Percentiles rank a stretch among this genome's conserved stretches.
Conservation (phyloP, 2,113 vertebrate species). For the Gasterosteus nipponicus region DNA sequence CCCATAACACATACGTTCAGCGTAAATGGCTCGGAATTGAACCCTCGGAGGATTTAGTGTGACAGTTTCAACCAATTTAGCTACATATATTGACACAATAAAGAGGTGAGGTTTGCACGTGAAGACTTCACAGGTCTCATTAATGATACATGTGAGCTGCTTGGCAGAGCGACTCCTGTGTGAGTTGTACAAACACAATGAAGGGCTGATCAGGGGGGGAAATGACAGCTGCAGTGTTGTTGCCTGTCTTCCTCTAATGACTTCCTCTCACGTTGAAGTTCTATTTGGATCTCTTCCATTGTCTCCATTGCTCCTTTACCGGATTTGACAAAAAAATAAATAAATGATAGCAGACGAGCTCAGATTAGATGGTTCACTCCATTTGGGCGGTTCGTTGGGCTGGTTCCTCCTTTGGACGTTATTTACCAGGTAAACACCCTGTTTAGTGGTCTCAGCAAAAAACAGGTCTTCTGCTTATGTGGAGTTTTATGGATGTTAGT, state of each 20-base stretch:
- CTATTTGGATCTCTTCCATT: neutral
- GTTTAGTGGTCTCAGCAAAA: neutral
- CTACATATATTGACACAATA: neutral
- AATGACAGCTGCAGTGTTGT: slow-evolving; percentile 16
- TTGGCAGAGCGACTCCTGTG: neutral
- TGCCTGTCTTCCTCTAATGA: neutral
- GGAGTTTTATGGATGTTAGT: neutral
- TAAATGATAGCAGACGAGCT: slow-evolving; percentile 1
- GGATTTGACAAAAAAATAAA: neutral
- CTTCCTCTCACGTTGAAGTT: neutral
- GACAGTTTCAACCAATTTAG: slow-evolving; percentile 5
- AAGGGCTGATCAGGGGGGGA: neutral
- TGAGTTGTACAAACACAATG: slow-evolving; percentile 10
- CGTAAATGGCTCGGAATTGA: neutral
- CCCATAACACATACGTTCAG: neutral
- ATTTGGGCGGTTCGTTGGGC: neutral
- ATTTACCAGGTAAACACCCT: slow-evolving; percentile 7
- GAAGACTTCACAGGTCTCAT: neutral
- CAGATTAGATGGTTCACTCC: neutral
- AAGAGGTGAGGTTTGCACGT: neutral
- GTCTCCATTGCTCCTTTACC: neutral
- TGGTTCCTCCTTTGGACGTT: neutral
- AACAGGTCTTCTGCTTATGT: no score
- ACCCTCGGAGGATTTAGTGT: neutral
- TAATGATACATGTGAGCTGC: neutral